Percentiles rank a stretch among this genome's conserved stretches.
phyloP scores from a whole-genome alignment of 2,888 invertebrate species.

The Copidosoma aretas region DNA sequence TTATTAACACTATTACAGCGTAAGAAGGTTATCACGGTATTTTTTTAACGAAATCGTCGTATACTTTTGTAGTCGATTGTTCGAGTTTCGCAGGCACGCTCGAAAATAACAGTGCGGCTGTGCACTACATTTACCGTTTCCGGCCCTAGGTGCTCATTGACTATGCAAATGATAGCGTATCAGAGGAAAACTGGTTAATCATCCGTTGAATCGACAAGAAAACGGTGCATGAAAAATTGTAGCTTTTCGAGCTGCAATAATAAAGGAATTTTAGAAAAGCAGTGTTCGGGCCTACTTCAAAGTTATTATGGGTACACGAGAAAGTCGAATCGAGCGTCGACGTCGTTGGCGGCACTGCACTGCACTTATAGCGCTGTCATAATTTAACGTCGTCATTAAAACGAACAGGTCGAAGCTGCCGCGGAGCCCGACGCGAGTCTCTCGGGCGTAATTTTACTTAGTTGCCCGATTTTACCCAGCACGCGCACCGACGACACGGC shows the following conservation, averaged over 20 bases:
- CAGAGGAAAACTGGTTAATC: background rate
- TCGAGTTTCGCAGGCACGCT: too few relatives aligned
- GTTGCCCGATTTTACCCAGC: background rate
- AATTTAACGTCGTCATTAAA: slow-evolving; percentile 38
- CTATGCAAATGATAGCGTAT: background rate
- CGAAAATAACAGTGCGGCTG: background rate
- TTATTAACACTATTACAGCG: too few relatives aligned
- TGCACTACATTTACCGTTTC: background rate
- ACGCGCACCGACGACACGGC: background rate
- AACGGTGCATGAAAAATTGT: background rate
- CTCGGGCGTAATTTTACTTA: slow-evolving; percentile 6
- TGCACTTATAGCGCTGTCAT: slow-evolving; percentile 17
- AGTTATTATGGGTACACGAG: too few relatives aligned
- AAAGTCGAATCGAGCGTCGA: too few relatives aligned
- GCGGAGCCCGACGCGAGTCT: background rate
- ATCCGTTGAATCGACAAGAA: background rate
- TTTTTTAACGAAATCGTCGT: background rate
- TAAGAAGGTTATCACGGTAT: background rate
- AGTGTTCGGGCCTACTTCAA: too few relatives aligned
- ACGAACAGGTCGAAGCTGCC: slow-evolving; percentile 28
- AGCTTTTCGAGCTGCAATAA: too few relatives aligned
- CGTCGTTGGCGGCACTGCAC: too few relatives aligned
- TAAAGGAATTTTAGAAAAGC: too few relatives aligned
- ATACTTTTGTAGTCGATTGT: background rate
- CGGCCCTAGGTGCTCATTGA: background rate